A percentile compares a stretch with the other conserved stretches of the same genome.
Evolutionary conservation across 2,888 invertebrate genomes (phyloP).

Genomic region (Drosophila mayaguana): DNA sequence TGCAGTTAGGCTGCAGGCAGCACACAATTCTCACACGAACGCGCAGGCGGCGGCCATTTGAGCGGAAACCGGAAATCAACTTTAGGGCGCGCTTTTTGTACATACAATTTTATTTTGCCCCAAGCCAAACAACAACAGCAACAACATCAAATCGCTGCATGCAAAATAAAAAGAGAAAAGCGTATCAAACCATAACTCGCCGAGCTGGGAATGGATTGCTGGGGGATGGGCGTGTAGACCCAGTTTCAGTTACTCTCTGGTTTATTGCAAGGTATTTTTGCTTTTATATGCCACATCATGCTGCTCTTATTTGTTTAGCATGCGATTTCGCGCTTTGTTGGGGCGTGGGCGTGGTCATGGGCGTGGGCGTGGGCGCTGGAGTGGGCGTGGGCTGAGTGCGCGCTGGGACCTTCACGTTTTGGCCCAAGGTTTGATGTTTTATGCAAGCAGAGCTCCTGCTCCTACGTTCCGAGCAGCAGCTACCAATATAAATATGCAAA

Average conservation of each 20-base stretch:
- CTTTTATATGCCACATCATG: conserved; percentile 24
- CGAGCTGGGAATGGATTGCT: conserved; percentile 15
- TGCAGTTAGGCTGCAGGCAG: conserved; percentile 64
- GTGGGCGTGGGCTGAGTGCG: not conserved
- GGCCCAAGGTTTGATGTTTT: conserved; percentile 73
- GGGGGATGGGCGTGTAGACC: conserved; percentile 12
- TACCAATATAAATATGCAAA: conserved; percentile 29
- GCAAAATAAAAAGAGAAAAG: conserved; percentile 24
- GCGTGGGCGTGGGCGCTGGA: not conserved
- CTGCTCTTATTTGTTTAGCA: conserved; percentile 65
- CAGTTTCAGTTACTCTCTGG: conserved; percentile 19
- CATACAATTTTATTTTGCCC: conserved; percentile 61
- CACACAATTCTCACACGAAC: conserved; percentile 74
- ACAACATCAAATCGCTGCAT: conserved; percentile 35
- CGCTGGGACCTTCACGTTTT: conserved; percentile 44
- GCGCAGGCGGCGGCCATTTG: conserved; percentile 67
- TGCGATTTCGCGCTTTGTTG: conserved; percentile 49
- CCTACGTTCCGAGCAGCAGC: conserved; percentile 15
- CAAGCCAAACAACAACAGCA: conserved; percentile 39
- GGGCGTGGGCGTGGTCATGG: not conserved
- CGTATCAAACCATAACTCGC: conserved; percentile 64
- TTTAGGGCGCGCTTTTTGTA: conserved; percentile 75
- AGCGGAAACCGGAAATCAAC: conserved; percentile 79
- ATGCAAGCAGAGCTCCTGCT: conserved; percentile 53
- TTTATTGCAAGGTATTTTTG: conserved; percentile 27